Evolutionary conservation across 2,797 vertebrate species (phyloP), one percentile per base, ranked within the genome.

Genomic region (Notamacropus eugenii): DNA sequence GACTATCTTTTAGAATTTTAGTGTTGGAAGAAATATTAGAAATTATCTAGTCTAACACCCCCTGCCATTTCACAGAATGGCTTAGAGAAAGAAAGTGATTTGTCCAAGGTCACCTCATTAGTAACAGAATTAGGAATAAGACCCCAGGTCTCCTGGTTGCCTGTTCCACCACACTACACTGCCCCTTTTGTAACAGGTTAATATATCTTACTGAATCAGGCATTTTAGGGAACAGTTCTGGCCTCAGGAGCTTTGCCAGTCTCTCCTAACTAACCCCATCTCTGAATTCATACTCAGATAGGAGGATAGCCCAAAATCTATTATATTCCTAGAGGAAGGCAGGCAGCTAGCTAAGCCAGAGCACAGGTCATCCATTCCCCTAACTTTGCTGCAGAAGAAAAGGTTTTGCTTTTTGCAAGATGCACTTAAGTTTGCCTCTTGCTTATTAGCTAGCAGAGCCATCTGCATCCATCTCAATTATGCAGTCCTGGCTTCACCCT

Each of bases 141-240:
- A 46, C 40, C 19, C n/a, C 67, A 82, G n/a, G 67, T 46, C 67
- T 46, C 6, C 22, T 82, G 19, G 24, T 14, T 74, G 34, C 6
- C n/a, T 2, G 0, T 82, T 40, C 67, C n/a, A 82, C 19, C 5
- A 82, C 0, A 9, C 67, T 46, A 74, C 0, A 22, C n/a, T 0
- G 1, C n/a, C 16, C 62, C 34, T 40, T 82, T 82, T 82, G 19
- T 40, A 6, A 46, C n/a, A 40, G 16, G 67, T 40, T 74, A 40
- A 74, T 74, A 22, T 22, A 74, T 40, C n/a, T 74, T 74, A 40
- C 67, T 22, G 67, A 74, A 22, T 22, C n/a, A 24, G 22, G 67
- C n/a, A 82, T 40, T 82, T 22, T 24, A 46, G n/a, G 24, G 67
- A 46, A 82, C 8, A 46, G n/a, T 24, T 24, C 19, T 46, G n/a